Evolutionary conservation across 2,888 invertebrate species (phyloP).

Genomic region (Epinotia ramella): DNA sequence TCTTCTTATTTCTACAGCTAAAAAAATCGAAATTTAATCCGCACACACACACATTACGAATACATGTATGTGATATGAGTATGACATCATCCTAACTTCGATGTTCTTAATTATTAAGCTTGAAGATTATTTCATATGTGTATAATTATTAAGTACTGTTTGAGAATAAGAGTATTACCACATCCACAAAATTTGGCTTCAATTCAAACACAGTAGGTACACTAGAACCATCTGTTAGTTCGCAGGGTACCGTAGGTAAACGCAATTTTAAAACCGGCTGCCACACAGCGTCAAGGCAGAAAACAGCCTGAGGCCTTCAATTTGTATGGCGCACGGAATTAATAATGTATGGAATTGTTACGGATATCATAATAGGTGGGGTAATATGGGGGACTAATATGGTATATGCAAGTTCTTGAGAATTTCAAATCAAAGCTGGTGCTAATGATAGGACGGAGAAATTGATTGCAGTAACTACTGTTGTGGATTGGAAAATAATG

Average conservation of each 20-base stretch:
- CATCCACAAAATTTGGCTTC: conserved; percentile 52
- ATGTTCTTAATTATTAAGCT: not conserved
- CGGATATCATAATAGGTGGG: conserved; percentile 43
- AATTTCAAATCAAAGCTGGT: conserved; percentile 30
- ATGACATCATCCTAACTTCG: not conserved
- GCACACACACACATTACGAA: no score
- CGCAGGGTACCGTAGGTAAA: conserved; percentile 72
- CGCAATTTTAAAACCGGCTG: conserved; percentile 68
- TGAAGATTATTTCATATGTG: no score
- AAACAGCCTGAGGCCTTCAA: conserved; percentile 71
- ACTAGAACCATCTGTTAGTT: conserved; percentile 73
- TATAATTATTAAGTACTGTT: not conserved
- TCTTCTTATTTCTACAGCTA: not conserved
- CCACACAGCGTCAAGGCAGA: conserved; percentile 62
- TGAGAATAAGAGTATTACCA: conserved; percentile 46
- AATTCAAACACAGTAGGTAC: conserved; percentile 51
- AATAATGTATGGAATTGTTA: conserved; percentile 62
- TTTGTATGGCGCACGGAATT: conserved; percentile 63
- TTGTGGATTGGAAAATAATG: not conserved
- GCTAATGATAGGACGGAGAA: conserved; percentile 2
- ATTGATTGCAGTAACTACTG: not conserved
- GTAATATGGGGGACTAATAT: conserved; percentile 34
- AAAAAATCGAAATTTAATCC: not conserved
- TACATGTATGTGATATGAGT: no score
- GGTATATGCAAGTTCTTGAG: conserved; percentile 22